Evolutionary conservation across 2,113 vertebrate species (phyloP), one percentile per base, ranked within the genome.

Genomic region (Pseudorectes ferrugineus): DNA sequence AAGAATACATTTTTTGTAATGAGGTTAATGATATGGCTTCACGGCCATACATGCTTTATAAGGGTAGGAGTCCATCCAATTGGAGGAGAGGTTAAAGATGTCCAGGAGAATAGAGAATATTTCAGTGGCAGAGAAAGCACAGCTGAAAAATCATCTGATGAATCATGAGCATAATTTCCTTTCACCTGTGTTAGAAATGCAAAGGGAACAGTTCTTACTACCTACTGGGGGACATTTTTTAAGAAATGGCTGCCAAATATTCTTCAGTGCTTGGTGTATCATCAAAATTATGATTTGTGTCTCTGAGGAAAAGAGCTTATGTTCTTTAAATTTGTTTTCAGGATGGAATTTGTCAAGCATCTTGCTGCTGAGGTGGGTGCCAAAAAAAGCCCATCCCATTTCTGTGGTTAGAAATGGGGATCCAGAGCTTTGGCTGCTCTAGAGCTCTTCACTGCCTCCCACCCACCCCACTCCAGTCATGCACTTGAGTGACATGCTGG

Each of bases 381-480:
- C 29, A 76, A 43, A 81, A 61, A 33, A 65, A 40, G 3, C 3
- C 9, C 26, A 31, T 19, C 6, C 14, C 10, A 25, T 74, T 77
- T 70, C 5, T 85, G 14, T 20, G 12, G 9, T 38, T 62, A 52
- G 28, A 66, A 78, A 66, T 0, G 4, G 5, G 3, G 12, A 40
- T 1, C 1, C 29, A 16, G 46, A 49, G 3, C 51, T 90, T n/a
- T 11, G 18, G 42, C 19, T 85, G 35, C 20, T 52, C 6, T 28
- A 15, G 14, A 22, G 9, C 24, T 48, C 9, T 38, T 74, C 29
- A 5, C 26, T 77, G 12, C 45, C 26, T 65, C 7, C 5, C 1
- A 3, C 15, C 2, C 6, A 20, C 7, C 24, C 11, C 5, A 18
- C 8, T 24, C 14, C 6, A 29, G 28, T 45, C 2, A 1, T 35